Conservation (phyloP, 2,888 invertebrate genomes). For the Hermaeophaga mercurialis region DNA sequence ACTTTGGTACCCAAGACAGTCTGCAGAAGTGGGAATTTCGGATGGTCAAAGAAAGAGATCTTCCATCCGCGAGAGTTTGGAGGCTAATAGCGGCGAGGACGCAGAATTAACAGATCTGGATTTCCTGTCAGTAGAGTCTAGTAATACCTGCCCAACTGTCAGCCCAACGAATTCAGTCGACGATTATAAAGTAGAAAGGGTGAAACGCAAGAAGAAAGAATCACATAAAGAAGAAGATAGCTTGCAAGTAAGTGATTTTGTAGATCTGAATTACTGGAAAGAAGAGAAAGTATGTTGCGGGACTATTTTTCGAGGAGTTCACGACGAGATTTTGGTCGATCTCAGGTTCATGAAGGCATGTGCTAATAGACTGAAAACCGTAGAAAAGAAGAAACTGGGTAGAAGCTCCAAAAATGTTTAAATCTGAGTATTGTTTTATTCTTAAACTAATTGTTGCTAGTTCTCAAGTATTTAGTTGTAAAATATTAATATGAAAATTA, state of each 20-base stretch:
- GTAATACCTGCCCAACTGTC: slow-evolving; percentile 4
- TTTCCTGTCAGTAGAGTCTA: slow-evolving; percentile 11
- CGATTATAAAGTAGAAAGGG: background rate
- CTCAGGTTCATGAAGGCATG: slow-evolving; percentile 22
- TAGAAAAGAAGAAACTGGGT: too few relatives aligned
- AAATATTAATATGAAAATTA: too few relatives aligned
- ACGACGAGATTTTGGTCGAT: slow-evolving; percentile 28
- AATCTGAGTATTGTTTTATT: too few relatives aligned
- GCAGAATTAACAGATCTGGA: slow-evolving; percentile 14
- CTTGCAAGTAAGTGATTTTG: slow-evolving; percentile 23
- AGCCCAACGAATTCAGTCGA: background rate
- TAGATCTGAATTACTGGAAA: slow-evolving; percentile 28
- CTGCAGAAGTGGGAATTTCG: background rate
- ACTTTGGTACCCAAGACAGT: slow-evolving; percentile 27
- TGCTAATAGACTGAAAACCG: slow-evolving; percentile 11
- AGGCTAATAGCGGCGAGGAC: slow-evolving; percentile 17
- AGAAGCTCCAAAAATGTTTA: too few relatives aligned
- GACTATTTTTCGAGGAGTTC: slow-evolving; percentile 19
- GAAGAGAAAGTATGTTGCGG: slow-evolving; percentile 30
- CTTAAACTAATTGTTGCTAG: too few relatives aligned
- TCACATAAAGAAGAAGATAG: background rate
- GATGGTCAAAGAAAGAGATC: slow-evolving; percentile 5
- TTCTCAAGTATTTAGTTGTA: too few relatives aligned
- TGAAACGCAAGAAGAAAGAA: background rate
- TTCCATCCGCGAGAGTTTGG: slow-evolving; percentile 1